Base-by-base conservation (phyloP, 1,140 invertebrate genomes). In the Eumaeus atala region DNA sequence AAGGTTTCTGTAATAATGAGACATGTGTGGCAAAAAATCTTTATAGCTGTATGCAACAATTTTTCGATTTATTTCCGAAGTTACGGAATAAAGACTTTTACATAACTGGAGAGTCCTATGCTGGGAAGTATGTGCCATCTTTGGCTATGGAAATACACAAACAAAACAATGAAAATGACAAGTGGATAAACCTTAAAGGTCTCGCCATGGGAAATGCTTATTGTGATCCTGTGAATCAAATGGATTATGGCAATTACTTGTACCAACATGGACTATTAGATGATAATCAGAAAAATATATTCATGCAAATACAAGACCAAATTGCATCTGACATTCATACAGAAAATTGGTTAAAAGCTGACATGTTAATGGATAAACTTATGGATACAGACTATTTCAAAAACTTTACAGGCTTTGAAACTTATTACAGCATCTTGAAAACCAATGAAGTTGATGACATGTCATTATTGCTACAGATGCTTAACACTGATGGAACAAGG, bases 71-170 rank as follows among this genome's bases (percentile, higher is more conserved):
- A 10, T 95, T 94, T 67, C 92, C 92, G 1, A 78, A 92, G 47
- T 79, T 93, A n/a, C 88, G 88, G 64, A 64, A 72, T 0, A 94
- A 92, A 81, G 88, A 91, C 9, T 94, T 95, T 62, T 95, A 90
- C 73, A 89, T 96, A 1, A 91, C 92, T 50, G 95, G 95, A 10
- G 95, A 96, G 85, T 96, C 95, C 3, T 96, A 96, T 82, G 95
- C 90, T 11, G 95, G 95, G n/a, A 92, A 93, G 71, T 95, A 95
- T 80, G 91, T 95, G 2, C 94, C 94, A 14, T 91, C 93, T 0
- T 82, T 95, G 35, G 90, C 90, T 0, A 90, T 94, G 73, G 91
- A 91, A 28, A 95, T 96, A 55, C 92, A 95, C 72, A 77, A 85
- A 33, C 88, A 91, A 40, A 94, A 94, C 72, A 73, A 56, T 21